phyloP scores from a whole-genome alignment of 2,113 vertebrate genomes.

The Sapayoa aenigma region DNA sequence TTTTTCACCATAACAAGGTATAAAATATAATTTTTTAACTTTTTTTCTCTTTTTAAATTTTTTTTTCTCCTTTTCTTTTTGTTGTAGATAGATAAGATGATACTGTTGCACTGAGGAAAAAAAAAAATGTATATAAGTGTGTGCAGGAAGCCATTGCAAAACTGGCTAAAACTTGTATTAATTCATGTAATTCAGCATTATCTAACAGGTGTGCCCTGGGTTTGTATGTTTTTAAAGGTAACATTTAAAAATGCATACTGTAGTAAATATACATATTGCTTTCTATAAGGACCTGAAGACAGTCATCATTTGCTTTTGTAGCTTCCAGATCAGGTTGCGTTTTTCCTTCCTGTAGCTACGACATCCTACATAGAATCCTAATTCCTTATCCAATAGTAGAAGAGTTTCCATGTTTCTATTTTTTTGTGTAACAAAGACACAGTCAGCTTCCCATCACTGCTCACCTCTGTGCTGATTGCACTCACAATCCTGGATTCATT shows the following conservation, averaged over 20 bases:
- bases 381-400: neutral
- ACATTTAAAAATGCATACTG: neutral
- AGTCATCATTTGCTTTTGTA: neutral
- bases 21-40: neutral
- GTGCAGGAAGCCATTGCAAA: neutral
- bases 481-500: neutral
- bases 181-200: neutral
- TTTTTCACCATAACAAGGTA: neutral
- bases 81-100: neutral
- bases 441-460: accelerated
- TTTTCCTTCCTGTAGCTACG: neutral
- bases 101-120: neutral
- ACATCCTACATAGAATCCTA: neutral
- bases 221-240: neutral
- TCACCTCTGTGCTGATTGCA: neutral
- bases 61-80: neutral
- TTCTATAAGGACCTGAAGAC: neutral
- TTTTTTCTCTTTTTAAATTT: neutral
- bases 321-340: neutral
- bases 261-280: accelerated
- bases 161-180: neutral
- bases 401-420: neutral
- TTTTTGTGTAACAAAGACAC: neutral
- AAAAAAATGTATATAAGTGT: neutral
- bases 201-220: neutral